Evolutionary conservation across 1,140 invertebrate species (phyloP), one percentile per base, ranked within the genome.

Genomic region (Drosophila ogumai): DNA sequence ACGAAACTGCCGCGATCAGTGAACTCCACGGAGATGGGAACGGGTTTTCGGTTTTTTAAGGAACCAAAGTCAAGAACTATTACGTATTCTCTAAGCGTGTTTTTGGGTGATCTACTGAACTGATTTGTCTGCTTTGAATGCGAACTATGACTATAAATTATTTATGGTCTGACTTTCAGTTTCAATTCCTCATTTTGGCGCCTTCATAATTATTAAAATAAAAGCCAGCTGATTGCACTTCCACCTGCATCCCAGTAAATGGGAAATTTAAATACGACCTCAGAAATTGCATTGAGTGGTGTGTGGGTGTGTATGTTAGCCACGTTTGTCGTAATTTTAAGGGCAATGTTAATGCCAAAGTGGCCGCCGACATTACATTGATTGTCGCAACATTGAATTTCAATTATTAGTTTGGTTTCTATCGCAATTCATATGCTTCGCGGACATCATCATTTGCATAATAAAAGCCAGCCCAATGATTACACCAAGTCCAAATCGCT

Each of bases 341-440:
- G 75, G 82, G 71, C 84, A 88, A 88, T 88, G 76, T 90, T 88
- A 88, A 90, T 88, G 85, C 28, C 79, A 87, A 61, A 60, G 63
- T 57, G 31, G 56, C 68, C n/a, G 47, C 15, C 47, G 56, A 28
- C 44, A 64, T 88, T 81, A 81, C 85, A 87, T 74, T 79, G 72
- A 74, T 74, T 60, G 57, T 47, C 58, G 19, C 73, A 71, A 79
- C 79, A 87, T 88, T 87, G 75, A 87, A 86, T 82, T 72, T 87
- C 71, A 82, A 79, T 86, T 85, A 85, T 75, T 54, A 47, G 52
- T 55, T 73, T 36, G 49, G 49, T 40, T 25, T 36, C 19, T 25
- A 74, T 71, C 47, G 55, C 31, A 46, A 75, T 81, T 66, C 67
- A 75, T 41, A 71, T 59, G 78, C 58, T 61, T 17, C 49, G 52